Conservation (phyloP, 2,888 invertebrate genomes). For the Ochropacha duplaris region DNA sequence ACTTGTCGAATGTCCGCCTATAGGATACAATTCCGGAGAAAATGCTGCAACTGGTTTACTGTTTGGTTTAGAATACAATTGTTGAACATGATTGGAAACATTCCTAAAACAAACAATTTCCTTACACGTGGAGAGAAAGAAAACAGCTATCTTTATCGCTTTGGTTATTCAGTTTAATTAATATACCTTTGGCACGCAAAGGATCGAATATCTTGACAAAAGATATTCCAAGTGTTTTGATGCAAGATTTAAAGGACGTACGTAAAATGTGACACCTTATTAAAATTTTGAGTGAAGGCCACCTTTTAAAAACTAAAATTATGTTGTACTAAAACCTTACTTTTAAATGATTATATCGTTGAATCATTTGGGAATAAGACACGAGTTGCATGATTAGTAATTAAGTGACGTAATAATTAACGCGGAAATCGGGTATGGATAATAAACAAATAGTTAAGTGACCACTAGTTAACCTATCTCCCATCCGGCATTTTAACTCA, state of each 20-base stretch:
- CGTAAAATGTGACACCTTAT: not conserved
- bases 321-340: too few species aligned
- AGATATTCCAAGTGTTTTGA: not conserved
- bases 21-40: slow-evolving; percentile 2
- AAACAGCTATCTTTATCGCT: not conserved
- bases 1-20: not conserved
- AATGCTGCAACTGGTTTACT: not conserved
- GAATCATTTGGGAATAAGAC: too few species aligned
- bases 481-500: too few species aligned
- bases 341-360: too few species aligned
- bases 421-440: too few species aligned
- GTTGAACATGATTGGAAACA: not conserved
- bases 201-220: not conserved
- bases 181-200: not conserved
- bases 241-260: not conserved
- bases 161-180: not conserved
- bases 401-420: too few species aligned
- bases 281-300: not conserved
- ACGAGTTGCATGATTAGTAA: too few species aligned
- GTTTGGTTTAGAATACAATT: not conserved
- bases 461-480: too few species aligned
- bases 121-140: not conserved
- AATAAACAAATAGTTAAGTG: too few species aligned
- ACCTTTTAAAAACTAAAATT: not conserved
- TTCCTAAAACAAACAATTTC: not conserved